Conservation (phyloP, 2,797 vertebrate genomes). For the Enoplosus armatus region DNA sequence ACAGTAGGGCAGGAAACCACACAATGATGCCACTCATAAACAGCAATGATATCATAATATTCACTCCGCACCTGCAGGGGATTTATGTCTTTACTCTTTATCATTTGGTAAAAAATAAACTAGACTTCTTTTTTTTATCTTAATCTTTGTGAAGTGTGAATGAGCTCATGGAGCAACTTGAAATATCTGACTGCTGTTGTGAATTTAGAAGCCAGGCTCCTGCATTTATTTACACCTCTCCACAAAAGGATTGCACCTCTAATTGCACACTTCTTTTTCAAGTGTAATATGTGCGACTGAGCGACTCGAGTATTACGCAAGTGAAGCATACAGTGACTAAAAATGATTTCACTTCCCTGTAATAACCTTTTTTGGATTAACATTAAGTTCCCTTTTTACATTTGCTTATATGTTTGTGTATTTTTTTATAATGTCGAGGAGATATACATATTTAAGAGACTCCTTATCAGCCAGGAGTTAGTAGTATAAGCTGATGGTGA, state of each 20-base stretch:
- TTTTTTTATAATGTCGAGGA: background rate
- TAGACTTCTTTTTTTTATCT: background rate
- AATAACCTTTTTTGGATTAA: conserved; percentile 22
- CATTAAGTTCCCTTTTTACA: conserved; percentile 30
- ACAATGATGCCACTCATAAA: conserved; percentile 23
- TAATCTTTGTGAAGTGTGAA: conserved; percentile 11
- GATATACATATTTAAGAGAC: background rate
- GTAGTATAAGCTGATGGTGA: background rate
- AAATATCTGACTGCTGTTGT: conserved; percentile 26
- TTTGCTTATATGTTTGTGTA: background rate
- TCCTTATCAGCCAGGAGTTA: conserved; percentile 2
- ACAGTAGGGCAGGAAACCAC: conserved; percentile 31
- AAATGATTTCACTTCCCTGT: conserved; percentile 59
- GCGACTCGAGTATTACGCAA: conserved; percentile 50
- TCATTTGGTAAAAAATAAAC: background rate
- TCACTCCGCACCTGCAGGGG: background rate
- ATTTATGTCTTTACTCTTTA: conserved; percentile 3
- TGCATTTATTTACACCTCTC: conserved; percentile 27
- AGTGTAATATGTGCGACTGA: conserved; percentile 1
- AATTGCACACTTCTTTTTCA: conserved; percentile 24
- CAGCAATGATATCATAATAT: conserved; percentile 2
- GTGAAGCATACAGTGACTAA: conserved; percentile 15
- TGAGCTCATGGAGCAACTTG: conserved; percentile 8
- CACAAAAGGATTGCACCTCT: conserved; percentile 19
- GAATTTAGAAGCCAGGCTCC: conserved; percentile 22